Conservation (phyloP, 2,888 invertebrate species). For the Ecdyonurus torrentis region DNA sequence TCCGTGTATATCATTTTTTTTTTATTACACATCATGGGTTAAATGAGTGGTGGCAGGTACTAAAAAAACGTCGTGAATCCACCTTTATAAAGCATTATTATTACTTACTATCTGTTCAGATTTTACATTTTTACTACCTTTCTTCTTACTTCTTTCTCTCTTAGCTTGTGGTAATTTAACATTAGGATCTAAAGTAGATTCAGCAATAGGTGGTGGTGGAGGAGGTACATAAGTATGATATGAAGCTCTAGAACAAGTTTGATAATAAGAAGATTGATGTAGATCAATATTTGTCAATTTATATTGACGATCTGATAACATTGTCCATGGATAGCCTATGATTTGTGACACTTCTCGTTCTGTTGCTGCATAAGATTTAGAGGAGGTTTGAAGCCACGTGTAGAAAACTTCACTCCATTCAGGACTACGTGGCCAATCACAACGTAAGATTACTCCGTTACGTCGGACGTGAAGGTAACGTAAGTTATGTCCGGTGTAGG, state of each 20-base stretch:
- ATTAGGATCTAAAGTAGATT: neutral
- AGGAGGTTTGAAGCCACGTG: conserved; percentile 42
- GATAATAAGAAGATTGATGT: conserved; percentile 1
- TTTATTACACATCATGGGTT: too few species aligned
- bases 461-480: conserved; percentile 44
- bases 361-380: conserved; percentile 43
- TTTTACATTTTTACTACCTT: too few species aligned
- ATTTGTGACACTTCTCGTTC: conserved; percentile 51
- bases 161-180: neutral
- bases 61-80: too few species aligned
- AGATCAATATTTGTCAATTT: conserved; percentile 27
- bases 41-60: too few species aligned
- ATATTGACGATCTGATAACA: conserved; percentile 47
- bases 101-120: too few species aligned
- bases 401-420: conserved; percentile 52
- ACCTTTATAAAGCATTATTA: too few species aligned
- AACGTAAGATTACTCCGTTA: conserved; percentile 51
- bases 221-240: conserved; percentile 1
- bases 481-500: conserved; percentile 42
- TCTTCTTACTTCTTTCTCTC: too few species aligned
- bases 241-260: neutral
- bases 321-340: conserved; percentile 47
- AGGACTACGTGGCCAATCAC: conserved; percentile 45
- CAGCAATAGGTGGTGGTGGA: neutral
- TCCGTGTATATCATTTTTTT: too few species aligned